These are phyloP conservation scores for Hesperia comma DNA, from an alignment of 2,888 invertebrate species.

Conservation along the genomic window DNA sequence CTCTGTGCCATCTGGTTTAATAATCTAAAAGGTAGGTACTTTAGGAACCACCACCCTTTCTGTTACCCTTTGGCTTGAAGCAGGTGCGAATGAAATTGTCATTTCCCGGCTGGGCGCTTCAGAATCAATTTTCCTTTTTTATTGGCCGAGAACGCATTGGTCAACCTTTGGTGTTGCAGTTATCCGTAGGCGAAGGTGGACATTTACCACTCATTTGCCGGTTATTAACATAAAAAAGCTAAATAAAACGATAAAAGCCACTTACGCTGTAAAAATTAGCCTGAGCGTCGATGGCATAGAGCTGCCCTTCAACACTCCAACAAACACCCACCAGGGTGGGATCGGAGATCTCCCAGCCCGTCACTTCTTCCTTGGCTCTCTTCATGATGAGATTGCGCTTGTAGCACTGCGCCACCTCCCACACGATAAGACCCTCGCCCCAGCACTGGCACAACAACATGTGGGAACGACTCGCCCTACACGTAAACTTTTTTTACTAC, in stretches of 20 bases:
- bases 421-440: constrained; percentile 70
- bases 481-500: background rate
- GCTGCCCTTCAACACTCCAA: constrained; percentile 70
- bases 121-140: too few species aligned
- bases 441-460: constrained; percentile 73
- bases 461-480: constrained; percentile 70
- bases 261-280: constrained; percentile 68
- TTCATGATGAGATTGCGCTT: constrained; percentile 66
- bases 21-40: too few species aligned
- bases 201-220: too few species aligned
- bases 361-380: constrained; percentile 58
- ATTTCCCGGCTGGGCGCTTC: too few species aligned
- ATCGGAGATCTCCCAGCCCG: constrained; percentile 62
- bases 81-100: too few species aligned
- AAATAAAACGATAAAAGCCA: background rate
- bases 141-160: too few species aligned
- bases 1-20: too few species aligned
- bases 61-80: too few species aligned
- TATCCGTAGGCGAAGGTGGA: too few species aligned
- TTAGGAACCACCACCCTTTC: too few species aligned
- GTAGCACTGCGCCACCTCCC: constrained; percentile 77
- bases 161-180: too few species aligned
- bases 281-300: constrained; percentile 67
- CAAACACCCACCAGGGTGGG: constrained; percentile 61
- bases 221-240: too few species aligned